A percentile compares a stretch with the other conserved stretches of the same genome.
Conservation (phyloP, 1,140 invertebrate genomes). For the Saccostrea echinata region DNA sequence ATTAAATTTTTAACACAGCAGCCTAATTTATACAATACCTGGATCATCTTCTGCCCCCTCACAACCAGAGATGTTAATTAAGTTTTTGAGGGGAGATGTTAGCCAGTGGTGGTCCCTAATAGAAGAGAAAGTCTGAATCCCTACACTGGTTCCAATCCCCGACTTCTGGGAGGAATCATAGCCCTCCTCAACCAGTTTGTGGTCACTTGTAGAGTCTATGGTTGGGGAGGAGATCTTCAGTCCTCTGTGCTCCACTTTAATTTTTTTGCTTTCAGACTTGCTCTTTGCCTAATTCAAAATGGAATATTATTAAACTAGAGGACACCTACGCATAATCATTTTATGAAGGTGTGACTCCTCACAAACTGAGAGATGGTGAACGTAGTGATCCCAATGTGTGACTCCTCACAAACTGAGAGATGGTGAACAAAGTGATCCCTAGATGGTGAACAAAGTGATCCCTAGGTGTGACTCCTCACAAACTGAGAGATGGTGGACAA, state of each 20-base stretch:
- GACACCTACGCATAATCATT: too few species aligned
- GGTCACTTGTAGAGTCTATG: conserved; percentile 73
- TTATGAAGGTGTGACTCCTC: too few species aligned
- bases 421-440: too few species aligned
- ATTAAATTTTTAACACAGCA: too few species aligned
- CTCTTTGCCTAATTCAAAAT: not conserved
- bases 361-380: too few species aligned
- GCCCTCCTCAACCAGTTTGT: not conserved
- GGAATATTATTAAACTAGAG: too few species aligned
- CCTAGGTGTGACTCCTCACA: too few species aligned
- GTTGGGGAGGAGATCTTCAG: conserved; percentile 73
- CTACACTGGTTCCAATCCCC: conserved; percentile 37
- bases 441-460: too few species aligned
- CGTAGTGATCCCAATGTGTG: too few species aligned
- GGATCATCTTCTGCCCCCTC: not conserved
- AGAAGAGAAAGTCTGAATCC: not conserved
- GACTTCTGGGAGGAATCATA: conserved; percentile 53
- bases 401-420: too few species aligned
- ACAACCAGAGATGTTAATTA: not conserved
- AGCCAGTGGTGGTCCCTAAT: not conserved
- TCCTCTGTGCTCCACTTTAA: conserved; percentile 49
- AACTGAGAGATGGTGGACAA: too few species aligned
- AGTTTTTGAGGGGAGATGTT: not conserved
- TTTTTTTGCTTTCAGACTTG: conserved; percentile 16
- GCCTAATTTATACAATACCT: not conserved